Conservation (phyloP, 2,113 vertebrate genomes). For the Capricornis sumatraensis region DNA sequence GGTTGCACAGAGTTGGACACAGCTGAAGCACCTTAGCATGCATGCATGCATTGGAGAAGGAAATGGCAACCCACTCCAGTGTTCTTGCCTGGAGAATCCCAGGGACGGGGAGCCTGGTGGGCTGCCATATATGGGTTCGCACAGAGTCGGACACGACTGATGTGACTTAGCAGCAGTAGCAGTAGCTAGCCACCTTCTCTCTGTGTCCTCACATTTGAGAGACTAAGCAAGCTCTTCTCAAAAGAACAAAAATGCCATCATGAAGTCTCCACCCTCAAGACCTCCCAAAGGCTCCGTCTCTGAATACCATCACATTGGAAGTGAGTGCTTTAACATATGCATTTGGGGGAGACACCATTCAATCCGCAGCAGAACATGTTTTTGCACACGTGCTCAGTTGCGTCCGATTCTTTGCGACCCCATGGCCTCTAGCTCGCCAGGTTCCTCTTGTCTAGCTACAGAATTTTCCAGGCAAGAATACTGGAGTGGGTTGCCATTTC, state of each 20-base stretch:
- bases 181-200: neutral
- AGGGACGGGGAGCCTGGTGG: no score
- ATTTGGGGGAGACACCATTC: neutral
- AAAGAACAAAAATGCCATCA: neutral
- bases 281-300: neutral
- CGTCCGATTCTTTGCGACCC: fast-evolving
- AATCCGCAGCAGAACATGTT: neutral
- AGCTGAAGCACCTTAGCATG: neutral
- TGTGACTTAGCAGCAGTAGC: no score
- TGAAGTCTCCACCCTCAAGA: no score
- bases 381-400: fast-evolving
- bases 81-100: no score
- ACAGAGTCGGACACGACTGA: no score
- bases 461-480: neutral
- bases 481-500: neutral
- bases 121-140: no score
- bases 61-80: no score
- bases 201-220: neutral
- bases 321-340: neutral
- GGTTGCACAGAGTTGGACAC: neutral
- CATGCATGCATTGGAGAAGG: no score
- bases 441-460: neutral
- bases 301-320: neutral
- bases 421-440: neutral
- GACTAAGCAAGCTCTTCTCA: neutral